phyloP scores from a whole-genome alignment of 2,888 invertebrate species.

The Neoascia interrupta region DNA sequence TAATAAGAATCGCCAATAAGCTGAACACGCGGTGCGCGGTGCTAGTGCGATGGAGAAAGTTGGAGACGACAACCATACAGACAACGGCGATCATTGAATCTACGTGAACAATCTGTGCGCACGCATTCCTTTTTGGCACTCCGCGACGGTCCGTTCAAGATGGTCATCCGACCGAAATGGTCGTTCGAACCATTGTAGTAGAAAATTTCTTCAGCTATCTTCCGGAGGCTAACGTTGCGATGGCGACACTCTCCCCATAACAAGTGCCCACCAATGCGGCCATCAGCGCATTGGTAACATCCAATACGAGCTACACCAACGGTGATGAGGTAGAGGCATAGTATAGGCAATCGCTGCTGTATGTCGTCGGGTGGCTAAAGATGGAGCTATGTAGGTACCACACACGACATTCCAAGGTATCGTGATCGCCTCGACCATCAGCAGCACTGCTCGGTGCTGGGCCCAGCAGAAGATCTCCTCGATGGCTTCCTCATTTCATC shows the following conservation, averaged over 20 bases:
- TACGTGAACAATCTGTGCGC: slow-evolving; percentile 64
- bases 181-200: slow-evolving; percentile 65
- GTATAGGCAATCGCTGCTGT: slow-evolving; percentile 50
- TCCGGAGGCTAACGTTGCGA: slow-evolving; percentile 68
- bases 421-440: slow-evolving; percentile 20
- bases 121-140: slow-evolving; percentile 68
- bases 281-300: slow-evolving; percentile 63
- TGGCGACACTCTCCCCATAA: slow-evolving; percentile 67
- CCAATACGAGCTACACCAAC: slow-evolving; percentile 39
- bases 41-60: slow-evolving; percentile 52
- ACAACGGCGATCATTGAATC: slow-evolving; percentile 50
- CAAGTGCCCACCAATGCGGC: slow-evolving; percentile 65
- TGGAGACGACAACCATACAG: slow-evolving; percentile 28
- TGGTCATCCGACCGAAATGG: slow-evolving; percentile 69
- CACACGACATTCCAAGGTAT: slow-evolving; percentile 66
- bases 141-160: slow-evolving; percentile 61
- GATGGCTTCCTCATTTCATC: slow-evolving; percentile 70
- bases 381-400: slow-evolving; percentile 64
- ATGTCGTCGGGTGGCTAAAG: slow-evolving; percentile 64
- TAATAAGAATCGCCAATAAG: slow-evolving; percentile 1
- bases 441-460: slow-evolving; percentile 36
- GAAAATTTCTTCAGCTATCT: slow-evolving; percentile 69
- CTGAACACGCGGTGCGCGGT: too few relatives aligned
- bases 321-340: slow-evolving; percentile 41
- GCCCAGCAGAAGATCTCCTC: slow-evolving; percentile 70